These are phyloP conservation scores for Drosophila neonasuta DNA, from an alignment of 2,888 invertebrate species.

Conservation along the genomic window DNA sequence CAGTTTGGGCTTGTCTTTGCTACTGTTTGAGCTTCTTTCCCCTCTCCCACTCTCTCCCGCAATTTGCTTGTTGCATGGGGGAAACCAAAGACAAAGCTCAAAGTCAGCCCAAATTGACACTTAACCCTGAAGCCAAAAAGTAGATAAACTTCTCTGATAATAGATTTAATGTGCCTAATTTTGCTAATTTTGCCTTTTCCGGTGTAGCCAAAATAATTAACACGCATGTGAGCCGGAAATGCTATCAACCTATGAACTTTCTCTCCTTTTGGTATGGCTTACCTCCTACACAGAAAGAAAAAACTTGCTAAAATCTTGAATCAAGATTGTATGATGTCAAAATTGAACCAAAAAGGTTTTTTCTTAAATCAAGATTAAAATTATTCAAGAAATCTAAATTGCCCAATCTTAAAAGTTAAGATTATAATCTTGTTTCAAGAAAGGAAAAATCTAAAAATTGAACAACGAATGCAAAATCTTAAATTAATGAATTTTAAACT, in stretches of 20 bases:
- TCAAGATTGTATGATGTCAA: too few relatives aligned
- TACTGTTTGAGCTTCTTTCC: not conserved
- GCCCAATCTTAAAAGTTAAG: too few relatives aligned
- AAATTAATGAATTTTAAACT: too few relatives aligned
- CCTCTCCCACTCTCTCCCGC: not conserved
- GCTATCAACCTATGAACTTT: not conserved
- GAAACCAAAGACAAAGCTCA: conserved; percentile 5
- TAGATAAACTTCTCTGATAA: conserved; percentile 61
- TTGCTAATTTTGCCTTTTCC: conserved; percentile 54
- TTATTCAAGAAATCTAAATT: too few relatives aligned
- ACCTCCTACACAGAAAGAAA: too few relatives aligned
- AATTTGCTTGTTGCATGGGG: not conserved
- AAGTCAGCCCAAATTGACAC: conserved; percentile 43
- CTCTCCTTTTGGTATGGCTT: not conserved
- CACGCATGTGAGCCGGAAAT: conserved; percentile 51
- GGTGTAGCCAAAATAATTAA: conserved; percentile 51
- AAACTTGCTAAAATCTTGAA: too few relatives aligned
- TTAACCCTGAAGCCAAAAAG: conserved; percentile 48
- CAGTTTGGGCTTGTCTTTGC: not conserved
- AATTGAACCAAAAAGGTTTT: too few relatives aligned
- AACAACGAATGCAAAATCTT: too few relatives aligned
- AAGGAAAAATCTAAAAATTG: too few relatives aligned
- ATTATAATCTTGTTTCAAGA: too few relatives aligned
- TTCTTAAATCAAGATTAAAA: too few relatives aligned
- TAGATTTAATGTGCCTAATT: conserved; percentile 62